phyloP scores from a whole-genome alignment of 2,888 invertebrate genomes.

The Troides oblongomaculatus region DNA sequence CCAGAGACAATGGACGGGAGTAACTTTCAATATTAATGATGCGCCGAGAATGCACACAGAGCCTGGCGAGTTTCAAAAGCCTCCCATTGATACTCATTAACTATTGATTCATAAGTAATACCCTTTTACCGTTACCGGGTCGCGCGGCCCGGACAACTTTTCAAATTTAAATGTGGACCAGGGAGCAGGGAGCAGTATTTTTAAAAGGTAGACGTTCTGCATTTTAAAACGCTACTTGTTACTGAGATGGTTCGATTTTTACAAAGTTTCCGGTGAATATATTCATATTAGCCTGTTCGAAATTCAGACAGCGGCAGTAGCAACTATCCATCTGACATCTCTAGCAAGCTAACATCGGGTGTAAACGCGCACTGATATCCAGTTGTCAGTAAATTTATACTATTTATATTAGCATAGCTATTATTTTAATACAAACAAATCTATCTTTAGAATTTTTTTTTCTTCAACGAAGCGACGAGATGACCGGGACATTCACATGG shows the following conservation, averaged over 20 bases:
- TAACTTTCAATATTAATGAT: constrained; percentile 78
- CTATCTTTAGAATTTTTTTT: no score
- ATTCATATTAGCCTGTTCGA: not conserved
- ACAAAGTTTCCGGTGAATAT: not conserved
- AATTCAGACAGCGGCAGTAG: not conserved
- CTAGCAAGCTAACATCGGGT: not conserved
- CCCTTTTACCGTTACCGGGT: constrained; percentile 65
- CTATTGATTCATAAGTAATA: constrained; percentile 80
- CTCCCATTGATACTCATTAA: constrained; percentile 77
- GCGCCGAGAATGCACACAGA: constrained; percentile 73
- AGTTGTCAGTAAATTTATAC: no score
- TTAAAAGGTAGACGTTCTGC: constrained; percentile 38
- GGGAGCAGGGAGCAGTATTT: constrained; percentile 45
- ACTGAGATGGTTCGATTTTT: constrained; percentile 1
- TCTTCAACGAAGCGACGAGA: no score
- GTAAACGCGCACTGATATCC: no score
- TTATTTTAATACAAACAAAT: no score
- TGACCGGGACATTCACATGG: no score
- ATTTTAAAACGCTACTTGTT: constrained; percentile 34
- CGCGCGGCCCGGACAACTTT: constrained; percentile 62
- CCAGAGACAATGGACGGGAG: constrained; percentile 69
- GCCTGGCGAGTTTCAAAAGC: constrained; percentile 68
- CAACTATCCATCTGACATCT: no score
- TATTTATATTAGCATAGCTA: no score
- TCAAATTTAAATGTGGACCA: constrained; percentile 71